These are phyloP conservation scores for Eospalax fontanierii DNA, from an alignment of 2,797 vertebrate genomes.

Conservation along the genomic window DNA sequence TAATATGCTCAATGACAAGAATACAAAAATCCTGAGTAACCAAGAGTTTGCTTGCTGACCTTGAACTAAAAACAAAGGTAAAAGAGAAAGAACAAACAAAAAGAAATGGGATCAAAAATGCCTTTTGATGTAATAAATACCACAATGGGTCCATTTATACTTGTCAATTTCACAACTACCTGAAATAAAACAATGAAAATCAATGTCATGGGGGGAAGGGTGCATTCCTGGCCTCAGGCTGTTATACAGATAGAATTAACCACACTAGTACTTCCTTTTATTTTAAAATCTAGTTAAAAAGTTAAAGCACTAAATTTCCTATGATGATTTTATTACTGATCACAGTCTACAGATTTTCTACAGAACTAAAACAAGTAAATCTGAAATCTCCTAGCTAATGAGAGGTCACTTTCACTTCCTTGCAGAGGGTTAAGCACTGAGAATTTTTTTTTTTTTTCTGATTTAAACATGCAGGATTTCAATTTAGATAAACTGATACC, in stretches of 20 bases:
- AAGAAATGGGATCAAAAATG: too few relatives aligned
- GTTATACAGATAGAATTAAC: conserved; percentile 77
- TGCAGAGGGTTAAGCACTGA: conserved; percentile 81
- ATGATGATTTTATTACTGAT: conserved; percentile 30
- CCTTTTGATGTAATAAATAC: too few relatives aligned
- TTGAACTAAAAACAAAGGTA: conserved; percentile 2
- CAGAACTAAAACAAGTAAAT: conserved; percentile 79
- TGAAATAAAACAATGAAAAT: background rate
- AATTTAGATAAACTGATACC: conserved; percentile 84
- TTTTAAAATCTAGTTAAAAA: conserved; percentile 51
- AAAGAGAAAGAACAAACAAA: conserved; percentile 47
- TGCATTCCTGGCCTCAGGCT: conserved; percentile 67
- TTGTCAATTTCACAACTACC: background rate
- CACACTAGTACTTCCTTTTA: conserved; percentile 37
- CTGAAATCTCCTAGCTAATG: conserved; percentile 78
- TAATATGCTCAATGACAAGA: background rate
- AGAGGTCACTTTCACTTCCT: conserved; percentile 81
- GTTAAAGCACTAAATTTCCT: conserved; percentile 44
- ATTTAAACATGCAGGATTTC: conserved; percentile 83
- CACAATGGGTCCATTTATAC: too few relatives aligned
- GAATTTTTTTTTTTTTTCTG: conserved; percentile 84
- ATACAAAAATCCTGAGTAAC: background rate
- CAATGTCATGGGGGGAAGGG: background rate
- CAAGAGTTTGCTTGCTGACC: background rate
- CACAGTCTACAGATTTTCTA: conserved; percentile 79